phyloP scores from a whole-genome alignment of 2,113 vertebrate genomes.

The Catharus minimus region DNA sequence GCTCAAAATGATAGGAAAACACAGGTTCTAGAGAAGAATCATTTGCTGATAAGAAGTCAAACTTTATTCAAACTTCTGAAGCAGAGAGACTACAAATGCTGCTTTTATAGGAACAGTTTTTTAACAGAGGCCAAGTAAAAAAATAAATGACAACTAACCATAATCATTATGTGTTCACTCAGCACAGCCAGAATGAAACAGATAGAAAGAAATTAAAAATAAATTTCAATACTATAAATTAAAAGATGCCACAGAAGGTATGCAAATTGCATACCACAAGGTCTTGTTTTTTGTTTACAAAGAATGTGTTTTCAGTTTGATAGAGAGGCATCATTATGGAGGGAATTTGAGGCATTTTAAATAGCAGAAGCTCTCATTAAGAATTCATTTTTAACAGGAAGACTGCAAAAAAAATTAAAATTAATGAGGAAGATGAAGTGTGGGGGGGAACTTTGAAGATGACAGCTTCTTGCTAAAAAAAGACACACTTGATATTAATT shows the following conservation, averaged over 20 bases:
- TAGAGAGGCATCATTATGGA: conserved; percentile 67
- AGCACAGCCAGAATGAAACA: conserved; percentile 77
- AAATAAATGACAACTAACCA: background rate
- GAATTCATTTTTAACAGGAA: conserved; percentile 70
- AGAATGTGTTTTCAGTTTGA: conserved; percentile 58
- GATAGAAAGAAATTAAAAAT: conserved; percentile 56
- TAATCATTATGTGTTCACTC: conserved; percentile 35
- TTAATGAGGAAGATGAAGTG: conserved; percentile 66
- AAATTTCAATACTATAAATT: conserved; percentile 61
- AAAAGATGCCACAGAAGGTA: conserved; percentile 65
- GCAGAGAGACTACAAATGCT: background rate
- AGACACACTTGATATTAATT: conserved; percentile 51
- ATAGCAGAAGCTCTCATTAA: conserved; percentile 66
- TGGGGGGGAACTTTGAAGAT: conserved; percentile 42
- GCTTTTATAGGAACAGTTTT: conserved; percentile 5
- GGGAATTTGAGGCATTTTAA: conserved; percentile 67
- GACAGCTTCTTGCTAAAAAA: conserved; percentile 58
- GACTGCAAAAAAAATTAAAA: conserved; percentile 60
- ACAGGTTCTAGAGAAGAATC: background rate
- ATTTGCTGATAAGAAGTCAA: background rate
- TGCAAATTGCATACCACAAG: conserved; percentile 53
- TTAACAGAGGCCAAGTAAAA: background rate
- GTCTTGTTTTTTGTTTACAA: conserved; percentile 63
- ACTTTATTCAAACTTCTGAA: conserved; percentile 8
- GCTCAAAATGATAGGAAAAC: background rate